Evolutionary conservation across 2,888 invertebrate genomes (phyloP), one percentile per base, ranked within the genome.

Genomic region (Synanthedon myopaeformis): DNA sequence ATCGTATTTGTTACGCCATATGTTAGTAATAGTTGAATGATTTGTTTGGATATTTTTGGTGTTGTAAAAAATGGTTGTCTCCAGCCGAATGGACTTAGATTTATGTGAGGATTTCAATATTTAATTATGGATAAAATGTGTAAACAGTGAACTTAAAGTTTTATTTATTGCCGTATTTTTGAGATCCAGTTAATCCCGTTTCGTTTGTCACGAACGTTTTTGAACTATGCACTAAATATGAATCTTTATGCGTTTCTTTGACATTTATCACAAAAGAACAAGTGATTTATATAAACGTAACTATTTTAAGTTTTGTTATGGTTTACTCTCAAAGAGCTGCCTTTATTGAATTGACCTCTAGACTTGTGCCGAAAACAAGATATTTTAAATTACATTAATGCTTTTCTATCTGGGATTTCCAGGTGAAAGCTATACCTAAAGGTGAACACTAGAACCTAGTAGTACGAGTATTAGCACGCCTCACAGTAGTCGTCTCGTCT

Each of bases 261-360:
- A 85, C 86, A 78, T 85, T 84, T 81, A 87, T 83, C 79, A 85
- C 82, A 79, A 84, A 83, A 84, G 77, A 74, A 69, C 70, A 57
- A 54, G 64, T 83, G 85, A 87, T 86, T 84, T 85, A 87, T 82
- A 63, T 58, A 67, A 70, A 52, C 53, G 58, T 52, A 56, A 52
- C 54, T 48, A 45, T 53, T 55, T 57, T 55, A 51, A 55, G 56
- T 55, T 55, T 55, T 19, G 49, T 17, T 49, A 17, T 23, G 49
- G 45, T n/a, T 45, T 45, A 45, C 45, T n/a, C n/a, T 45, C n/a
- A 45, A 45, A 78, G 67, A 70, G 74, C 60, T 55, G 67, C 66
- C 65, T 74, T 76, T 66, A 64, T n/a, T 63, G 63, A 62, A 69
- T 74, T 70, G 69, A 69, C 66, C 69, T 58, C 65, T 58, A 53